A percentile compares a stretch with the other conserved stretches of the same genome.
phyloP scores from a whole-genome alignment of 1,140 invertebrate genomes.

The Drosophila bocki region DNA sequence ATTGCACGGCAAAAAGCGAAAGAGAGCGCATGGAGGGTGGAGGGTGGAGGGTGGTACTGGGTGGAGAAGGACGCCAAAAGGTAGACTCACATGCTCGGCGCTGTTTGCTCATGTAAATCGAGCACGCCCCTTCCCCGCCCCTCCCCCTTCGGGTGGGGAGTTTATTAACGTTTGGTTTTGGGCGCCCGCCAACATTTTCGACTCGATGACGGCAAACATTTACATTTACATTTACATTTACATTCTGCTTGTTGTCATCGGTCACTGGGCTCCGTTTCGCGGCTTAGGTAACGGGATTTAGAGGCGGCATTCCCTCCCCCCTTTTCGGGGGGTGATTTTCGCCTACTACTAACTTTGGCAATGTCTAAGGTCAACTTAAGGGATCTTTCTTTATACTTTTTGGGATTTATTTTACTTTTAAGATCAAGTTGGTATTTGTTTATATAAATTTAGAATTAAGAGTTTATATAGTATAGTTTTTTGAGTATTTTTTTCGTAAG shows the following conservation, averaged over 20 bases:
- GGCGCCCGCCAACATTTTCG: slow-evolving; percentile 67
- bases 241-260: slow-evolving; percentile 72
- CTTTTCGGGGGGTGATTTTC: slow-evolving; percentile 6
- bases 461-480: too few relatives aligned
- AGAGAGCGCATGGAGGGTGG: background rate
- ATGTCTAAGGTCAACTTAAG: background rate
- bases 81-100: slow-evolving; percentile 31
- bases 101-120: slow-evolving; percentile 79
- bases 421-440: too few relatives aligned
- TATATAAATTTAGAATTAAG: too few relatives aligned
- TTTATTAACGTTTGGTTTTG: slow-evolving; percentile 77
- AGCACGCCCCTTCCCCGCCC: slow-evolving; percentile 14
- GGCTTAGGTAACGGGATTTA: slow-evolving; percentile 44
- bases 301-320: background rate
- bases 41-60: background rate
- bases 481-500: too few relatives aligned
- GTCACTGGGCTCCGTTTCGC: slow-evolving; percentile 20
- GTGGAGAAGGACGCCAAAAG: background rate
- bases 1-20: slow-evolving; percentile 15
- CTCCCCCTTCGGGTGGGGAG: slow-evolving; percentile 12
- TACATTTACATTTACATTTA: slow-evolving; percentile 68
- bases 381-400: too few relatives aligned
- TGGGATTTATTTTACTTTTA: too few relatives aligned
- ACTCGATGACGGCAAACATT: slow-evolving; percentile 81
- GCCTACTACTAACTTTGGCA: background rate